Conservation (phyloP, 2,797 vertebrate genomes). For the Thaleichthys pacificus region DNA sequence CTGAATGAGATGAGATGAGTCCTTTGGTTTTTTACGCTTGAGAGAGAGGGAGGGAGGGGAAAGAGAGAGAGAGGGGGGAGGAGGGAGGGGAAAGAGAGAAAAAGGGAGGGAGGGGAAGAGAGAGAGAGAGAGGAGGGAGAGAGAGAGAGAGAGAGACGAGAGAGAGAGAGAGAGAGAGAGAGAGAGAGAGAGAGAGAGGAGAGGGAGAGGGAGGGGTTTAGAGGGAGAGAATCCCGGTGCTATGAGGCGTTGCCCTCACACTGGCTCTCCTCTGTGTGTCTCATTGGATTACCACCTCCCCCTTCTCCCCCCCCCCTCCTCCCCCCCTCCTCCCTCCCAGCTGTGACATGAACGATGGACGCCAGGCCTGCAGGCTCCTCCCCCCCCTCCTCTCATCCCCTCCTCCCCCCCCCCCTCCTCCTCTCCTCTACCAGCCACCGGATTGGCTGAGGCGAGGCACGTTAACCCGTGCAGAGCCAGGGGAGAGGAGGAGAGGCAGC, state of each 20-base stretch:
- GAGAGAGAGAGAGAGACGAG: too few species aligned
- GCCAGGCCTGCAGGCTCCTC: slow-evolving; percentile 60
- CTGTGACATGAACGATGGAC: slow-evolving; percentile 69
- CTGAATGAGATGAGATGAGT: slow-evolving; percentile 3
- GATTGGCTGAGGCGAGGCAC: slow-evolving; percentile 60
- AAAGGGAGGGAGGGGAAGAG: not conserved
- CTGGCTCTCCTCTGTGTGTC: slow-evolving; percentile 65
- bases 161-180: slow-evolving; percentile 35
- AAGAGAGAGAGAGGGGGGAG: not conserved
- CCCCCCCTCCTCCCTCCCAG: slow-evolving; percentile 62
- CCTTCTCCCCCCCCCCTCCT: slow-evolving; percentile 26
- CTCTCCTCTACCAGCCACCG: slow-evolving; percentile 15
- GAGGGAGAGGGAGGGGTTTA: slow-evolving; percentile 45
- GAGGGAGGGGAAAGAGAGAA: slow-evolving; percentile 4
- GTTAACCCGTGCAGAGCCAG: slow-evolving; percentile 32
- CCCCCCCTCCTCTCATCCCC: slow-evolving; percentile 33
- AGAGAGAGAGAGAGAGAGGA: slow-evolving; percentile 25
- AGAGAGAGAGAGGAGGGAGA: not conserved
- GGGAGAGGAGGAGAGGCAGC: slow-evolving; percentile 18
- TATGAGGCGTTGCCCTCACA: slow-evolving; percentile 71
- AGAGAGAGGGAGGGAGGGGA: not conserved
- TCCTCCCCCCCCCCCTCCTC: slow-evolving; percentile 5
- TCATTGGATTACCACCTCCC: slow-evolving; percentile 74
- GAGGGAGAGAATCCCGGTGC: slow-evolving; percentile 57
- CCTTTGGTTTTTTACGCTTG: too few species aligned